phyloP scores from a whole-genome alignment of 2,797 vertebrate species.

The Lutjanus argentimaculatus region DNA sequence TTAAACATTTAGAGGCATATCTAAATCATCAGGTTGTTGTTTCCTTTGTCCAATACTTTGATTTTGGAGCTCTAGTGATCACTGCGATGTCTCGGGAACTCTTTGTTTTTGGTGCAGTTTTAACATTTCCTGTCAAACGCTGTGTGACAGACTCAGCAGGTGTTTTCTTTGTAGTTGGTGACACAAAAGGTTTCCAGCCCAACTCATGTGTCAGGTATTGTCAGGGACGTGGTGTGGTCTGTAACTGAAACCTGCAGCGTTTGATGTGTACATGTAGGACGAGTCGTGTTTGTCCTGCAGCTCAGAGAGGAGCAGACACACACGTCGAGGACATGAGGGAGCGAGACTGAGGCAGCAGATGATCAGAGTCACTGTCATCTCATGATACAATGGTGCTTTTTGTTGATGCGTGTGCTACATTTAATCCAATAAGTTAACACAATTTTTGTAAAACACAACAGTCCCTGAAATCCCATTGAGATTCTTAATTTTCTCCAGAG shows the following conservation, averaged over 20 bases:
- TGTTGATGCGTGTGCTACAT: not conserved
- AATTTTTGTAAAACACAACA: not conserved
- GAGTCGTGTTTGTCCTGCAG: slow-evolving; percentile 42
- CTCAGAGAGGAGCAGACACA: slow-evolving; percentile 16
- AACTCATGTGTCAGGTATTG: slow-evolving; percentile 39
- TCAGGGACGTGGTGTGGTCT: slow-evolving; percentile 7
- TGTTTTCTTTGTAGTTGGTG: slow-evolving; percentile 48
- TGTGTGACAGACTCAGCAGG: slow-evolving; percentile 29
- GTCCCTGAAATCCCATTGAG: not conserved
- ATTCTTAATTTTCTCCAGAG: not conserved
- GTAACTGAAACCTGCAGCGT: slow-evolving; percentile 51
- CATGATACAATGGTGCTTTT: not conserved
- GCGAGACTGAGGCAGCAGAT: slow-evolving; percentile 25
- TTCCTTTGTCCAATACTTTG: not conserved
- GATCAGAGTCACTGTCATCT: slow-evolving; percentile 8
- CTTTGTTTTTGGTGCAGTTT: not conserved
- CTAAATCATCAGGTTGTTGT: not conserved
- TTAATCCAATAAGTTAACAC: not conserved
- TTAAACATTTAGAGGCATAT: too few relatives aligned
- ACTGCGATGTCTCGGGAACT: too few relatives aligned
- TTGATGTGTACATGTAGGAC: slow-evolving; percentile 27
- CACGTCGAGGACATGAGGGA: not conserved
- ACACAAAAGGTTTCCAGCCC: slow-evolving; percentile 32
- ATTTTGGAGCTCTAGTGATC: too few relatives aligned
- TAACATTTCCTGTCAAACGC: not conserved